phyloP scores from a whole-genome alignment of 2,888 invertebrate genomes.

The Laothoe populi region DNA sequence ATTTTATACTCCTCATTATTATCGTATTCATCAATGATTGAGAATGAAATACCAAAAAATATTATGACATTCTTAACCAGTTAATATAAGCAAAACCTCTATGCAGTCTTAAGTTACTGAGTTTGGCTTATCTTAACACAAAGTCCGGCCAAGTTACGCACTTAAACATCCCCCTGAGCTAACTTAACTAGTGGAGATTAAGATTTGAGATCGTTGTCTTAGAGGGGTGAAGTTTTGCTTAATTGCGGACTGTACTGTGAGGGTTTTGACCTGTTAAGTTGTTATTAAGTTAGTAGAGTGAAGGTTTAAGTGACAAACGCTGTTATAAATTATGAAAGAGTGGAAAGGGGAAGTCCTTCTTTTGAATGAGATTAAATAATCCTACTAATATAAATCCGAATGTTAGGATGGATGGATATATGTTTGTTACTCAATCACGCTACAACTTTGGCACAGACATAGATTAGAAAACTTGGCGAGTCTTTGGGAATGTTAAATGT shows the following conservation, averaged over 20 bases:
- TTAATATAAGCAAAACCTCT: not conserved
- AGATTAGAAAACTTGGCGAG: too few species aligned
- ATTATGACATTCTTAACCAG: not conserved
- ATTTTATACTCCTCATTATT: too few species aligned
- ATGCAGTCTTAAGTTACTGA: constrained; percentile 19
- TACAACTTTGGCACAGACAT: too few species aligned
- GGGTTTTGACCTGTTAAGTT: constrained; percentile 20
- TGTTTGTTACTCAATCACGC: too few species aligned
- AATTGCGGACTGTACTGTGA: constrained; percentile 1
- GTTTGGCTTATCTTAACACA: constrained; percentile 33
- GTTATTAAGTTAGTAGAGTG: constrained; percentile 4
- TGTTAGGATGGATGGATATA: too few species aligned
- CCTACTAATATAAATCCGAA: too few species aligned
- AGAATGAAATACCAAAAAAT: not conserved
- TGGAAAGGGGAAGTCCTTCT: too few species aligned
- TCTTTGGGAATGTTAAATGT: too few species aligned
- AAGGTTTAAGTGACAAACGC: not conserved
- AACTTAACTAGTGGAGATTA: constrained; percentile 36
- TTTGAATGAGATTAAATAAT: not conserved
- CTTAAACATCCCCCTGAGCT: constrained; percentile 29
- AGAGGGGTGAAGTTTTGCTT: constrained; percentile 24
- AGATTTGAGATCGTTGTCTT: constrained; percentile 38
- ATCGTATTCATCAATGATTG: too few species aligned
- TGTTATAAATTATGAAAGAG: too few species aligned
- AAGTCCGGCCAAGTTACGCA: constrained; percentile 30